A percentile compares a stretch with the other conserved stretches of the same genome.
These are phyloP conservation scores for Eleginops maclovinus DNA, from an alignment of 2,113 vertebrate species.

Conservation along the genomic window DNA sequence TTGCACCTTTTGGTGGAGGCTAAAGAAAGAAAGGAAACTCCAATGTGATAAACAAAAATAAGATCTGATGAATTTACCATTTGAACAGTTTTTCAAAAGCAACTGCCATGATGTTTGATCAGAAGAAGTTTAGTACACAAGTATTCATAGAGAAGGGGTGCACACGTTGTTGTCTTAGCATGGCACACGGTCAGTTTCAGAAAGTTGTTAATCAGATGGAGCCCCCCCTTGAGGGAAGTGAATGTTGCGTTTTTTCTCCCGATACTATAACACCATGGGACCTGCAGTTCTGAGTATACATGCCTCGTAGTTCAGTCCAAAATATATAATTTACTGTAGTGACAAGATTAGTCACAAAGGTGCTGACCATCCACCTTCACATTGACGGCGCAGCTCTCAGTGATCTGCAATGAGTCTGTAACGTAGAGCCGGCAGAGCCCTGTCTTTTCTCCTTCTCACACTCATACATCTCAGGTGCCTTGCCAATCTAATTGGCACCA, in stretches of 20 bases:
- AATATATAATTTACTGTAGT: background rate
- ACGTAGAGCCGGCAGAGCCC: conserved; percentile 22
- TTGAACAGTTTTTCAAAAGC: conserved; percentile 7
- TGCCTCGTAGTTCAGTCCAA: too few relatives aligned
- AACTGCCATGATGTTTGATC: background rate
- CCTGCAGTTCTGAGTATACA: too few relatives aligned
- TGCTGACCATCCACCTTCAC: conserved; percentile 44
- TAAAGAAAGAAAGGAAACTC: background rate
- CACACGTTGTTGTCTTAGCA: too few relatives aligned
- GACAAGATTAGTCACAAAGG: conserved; percentile 42
- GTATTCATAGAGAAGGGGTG: background rate
- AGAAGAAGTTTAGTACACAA: too few relatives aligned
- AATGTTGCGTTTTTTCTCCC: too few relatives aligned
- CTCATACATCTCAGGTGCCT: conserved; percentile 64
- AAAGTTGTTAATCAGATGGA: too few relatives aligned
- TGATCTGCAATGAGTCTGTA: conserved; percentile 24
- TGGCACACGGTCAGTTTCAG: background rate
- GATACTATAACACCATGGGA: too few relatives aligned
- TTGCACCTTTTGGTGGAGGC: background rate
- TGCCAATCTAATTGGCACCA: conserved; percentile 60
- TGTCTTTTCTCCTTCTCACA: conserved; percentile 30
- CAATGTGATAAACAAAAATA: background rate
- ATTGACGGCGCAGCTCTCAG: conserved; percentile 12
- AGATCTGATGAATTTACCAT: background rate
- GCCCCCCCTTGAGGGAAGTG: too few relatives aligned